These are phyloP conservation scores for Metallyticus violacea DNA, from an alignment of 2,888 invertebrate genomes.

Conservation along the genomic window DNA sequence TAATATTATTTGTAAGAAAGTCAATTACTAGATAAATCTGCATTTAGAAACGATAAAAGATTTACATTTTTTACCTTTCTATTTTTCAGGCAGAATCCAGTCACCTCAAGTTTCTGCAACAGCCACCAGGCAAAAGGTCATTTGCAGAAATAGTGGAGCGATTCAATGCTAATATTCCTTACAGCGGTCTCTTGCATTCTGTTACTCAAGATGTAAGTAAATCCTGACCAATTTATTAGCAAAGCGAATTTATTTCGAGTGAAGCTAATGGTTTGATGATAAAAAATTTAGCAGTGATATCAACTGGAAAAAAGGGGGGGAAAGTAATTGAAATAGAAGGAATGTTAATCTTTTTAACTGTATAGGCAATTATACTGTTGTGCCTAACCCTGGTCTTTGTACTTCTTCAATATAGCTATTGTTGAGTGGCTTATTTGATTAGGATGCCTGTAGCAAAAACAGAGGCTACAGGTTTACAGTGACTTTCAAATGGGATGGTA, in stretches of 20 bases:
- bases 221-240: not conserved
- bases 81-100: slow-evolving; percentile 23
- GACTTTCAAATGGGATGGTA: no score
- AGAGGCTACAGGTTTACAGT: no score
- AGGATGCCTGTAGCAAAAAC: no score
- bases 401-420: no score
- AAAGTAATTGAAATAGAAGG: no score
- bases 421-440: no score
- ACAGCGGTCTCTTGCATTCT: slow-evolving; percentile 94
- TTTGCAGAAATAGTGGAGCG: slow-evolving; percentile 83
- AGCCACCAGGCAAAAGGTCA: slow-evolving; percentile 60
- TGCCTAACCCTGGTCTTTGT: no score
- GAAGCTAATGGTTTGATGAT: no score
- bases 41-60: not conserved
- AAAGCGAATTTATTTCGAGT: not conserved
- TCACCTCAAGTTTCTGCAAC: slow-evolving; percentile 68
- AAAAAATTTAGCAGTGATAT: not conserved
- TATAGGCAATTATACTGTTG: no score
- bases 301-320: not conserved
- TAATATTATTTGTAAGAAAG: no score
- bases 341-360: no score
- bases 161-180: slow-evolving; percentile 97
- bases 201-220: slow-evolving; percentile 89
- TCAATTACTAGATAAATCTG: no score
- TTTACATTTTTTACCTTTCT: not conserved